Evolutionary conservation across 2,113 vertebrate genomes (phyloP).

Genomic region (Hiodon tergisus): DNA sequence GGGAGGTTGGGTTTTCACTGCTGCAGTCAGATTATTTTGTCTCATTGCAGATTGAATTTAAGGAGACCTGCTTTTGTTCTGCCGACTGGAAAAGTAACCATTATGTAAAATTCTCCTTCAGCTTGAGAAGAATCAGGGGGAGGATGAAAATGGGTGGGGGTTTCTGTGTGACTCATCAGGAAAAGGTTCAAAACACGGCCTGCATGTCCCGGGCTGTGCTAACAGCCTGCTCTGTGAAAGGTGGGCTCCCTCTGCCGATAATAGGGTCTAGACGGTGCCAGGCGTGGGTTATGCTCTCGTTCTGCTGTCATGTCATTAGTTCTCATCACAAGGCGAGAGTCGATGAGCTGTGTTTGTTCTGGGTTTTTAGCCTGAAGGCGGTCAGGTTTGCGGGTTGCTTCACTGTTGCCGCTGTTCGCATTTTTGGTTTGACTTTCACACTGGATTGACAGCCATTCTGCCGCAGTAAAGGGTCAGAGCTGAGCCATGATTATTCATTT

Average conservation of each 20-base stretch:
- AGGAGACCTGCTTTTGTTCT: constrained; percentile 34
- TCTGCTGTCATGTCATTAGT: too few species aligned
- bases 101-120: constrained; percentile 43
- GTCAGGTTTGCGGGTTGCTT: too few species aligned
- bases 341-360: too few species aligned
- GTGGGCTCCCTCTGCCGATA: background rate
- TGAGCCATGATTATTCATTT: constrained; percentile 50
- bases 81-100: constrained; percentile 37
- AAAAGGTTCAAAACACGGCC: background rate
- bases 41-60: constrained; percentile 32
- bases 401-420: background rate
- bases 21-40: constrained; percentile 33
- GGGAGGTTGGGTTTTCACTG: constrained; percentile 36
- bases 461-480: constrained; percentile 47
- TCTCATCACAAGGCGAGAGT: too few species aligned
- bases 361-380: too few species aligned
- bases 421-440: background rate
- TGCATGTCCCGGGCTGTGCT: background rate
- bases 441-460: background rate
- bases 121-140: background rate
- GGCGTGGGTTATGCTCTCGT: background rate
- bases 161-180: background rate
- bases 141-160: background rate
- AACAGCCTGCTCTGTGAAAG: background rate
- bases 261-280: background rate